Evolutionary conservation across 2,888 invertebrate genomes (phyloP).

Genomic region (Heliconius hortense): DNA sequence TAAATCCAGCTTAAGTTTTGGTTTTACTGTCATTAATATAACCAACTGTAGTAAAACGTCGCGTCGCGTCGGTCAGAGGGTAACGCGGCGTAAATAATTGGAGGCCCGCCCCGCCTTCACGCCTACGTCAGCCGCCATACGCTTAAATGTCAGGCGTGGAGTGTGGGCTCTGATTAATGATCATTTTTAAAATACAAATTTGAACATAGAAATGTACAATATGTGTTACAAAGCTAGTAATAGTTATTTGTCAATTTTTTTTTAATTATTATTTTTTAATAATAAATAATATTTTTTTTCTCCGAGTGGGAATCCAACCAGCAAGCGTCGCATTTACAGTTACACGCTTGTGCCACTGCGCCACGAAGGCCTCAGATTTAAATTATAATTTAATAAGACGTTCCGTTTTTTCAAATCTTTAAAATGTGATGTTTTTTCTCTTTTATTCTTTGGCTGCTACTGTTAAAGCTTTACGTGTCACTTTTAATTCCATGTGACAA

Average conservation of each 20-base stretch:
- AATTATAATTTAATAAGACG: too few species aligned
- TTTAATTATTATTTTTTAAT: too few species aligned
- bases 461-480: not conserved
- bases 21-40: conserved; percentile 18
- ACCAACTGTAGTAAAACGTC: conserved; percentile 12
- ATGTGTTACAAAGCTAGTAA: not conserved
- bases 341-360: too few species aligned
- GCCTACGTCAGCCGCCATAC: conserved; percentile 11
- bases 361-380: too few species aligned
- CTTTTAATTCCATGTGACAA: too few species aligned
- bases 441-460: not conserved
- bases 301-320: too few species aligned
- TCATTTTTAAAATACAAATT: not conserved
- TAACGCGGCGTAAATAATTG: conserved; percentile 26
- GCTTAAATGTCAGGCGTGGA: conserved; percentile 18
- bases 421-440: not conserved
- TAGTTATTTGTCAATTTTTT: not conserved
- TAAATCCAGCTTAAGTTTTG: not conserved
- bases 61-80: conserved; percentile 2
- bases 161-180: not conserved
- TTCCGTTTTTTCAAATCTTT: not conserved
- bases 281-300: too few species aligned
- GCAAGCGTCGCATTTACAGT: too few species aligned
- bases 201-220: not conserved
- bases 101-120: conserved; percentile 12